phyloP scores from a whole-genome alignment of 2,797 vertebrate species.

The Sebastes vulpes region DNA sequence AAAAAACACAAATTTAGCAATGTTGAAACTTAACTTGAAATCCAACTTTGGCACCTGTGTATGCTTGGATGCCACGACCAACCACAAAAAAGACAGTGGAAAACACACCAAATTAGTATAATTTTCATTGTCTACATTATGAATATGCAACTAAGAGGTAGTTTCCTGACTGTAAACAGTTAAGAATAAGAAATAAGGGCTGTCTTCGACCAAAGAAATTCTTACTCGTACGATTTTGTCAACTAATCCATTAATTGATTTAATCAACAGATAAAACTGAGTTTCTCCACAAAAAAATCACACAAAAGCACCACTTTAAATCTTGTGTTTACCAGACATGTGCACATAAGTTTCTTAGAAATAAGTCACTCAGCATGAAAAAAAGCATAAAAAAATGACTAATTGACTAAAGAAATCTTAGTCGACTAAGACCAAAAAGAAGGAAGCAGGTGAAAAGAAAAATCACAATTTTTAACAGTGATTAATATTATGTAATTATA shows the following conservation, averaged over 20 bases:
- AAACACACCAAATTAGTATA: background rate
- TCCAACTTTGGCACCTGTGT: background rate
- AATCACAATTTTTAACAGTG: background rate
- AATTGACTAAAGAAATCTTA: too few relatives aligned
- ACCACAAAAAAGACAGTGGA: background rate
- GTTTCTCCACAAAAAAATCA: too few relatives aligned
- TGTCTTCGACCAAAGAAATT: too few relatives aligned
- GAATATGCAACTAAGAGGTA: background rate
- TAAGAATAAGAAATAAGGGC: background rate
- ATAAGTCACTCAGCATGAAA: background rate
- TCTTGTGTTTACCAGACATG: too few relatives aligned
- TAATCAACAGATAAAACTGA: too few relatives aligned
- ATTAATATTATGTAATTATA: background rate
- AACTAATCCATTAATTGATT: too few relatives aligned
- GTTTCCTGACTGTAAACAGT: background rate
- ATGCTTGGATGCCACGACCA: background rate
- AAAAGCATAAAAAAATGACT: too few relatives aligned
- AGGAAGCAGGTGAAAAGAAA: background rate
- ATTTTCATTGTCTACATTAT: background rate
- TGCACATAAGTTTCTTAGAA: background rate
- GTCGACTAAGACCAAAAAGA: too few relatives aligned
- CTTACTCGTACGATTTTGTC: too few relatives aligned
- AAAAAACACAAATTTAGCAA: background rate
- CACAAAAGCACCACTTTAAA: too few relatives aligned
- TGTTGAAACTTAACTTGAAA: slow-evolving; percentile 2